These are phyloP conservation scores for Stylophora pistillata DNA, from an alignment of 64 coral and sea anemone species.

Conservation along the genomic window DNA sequence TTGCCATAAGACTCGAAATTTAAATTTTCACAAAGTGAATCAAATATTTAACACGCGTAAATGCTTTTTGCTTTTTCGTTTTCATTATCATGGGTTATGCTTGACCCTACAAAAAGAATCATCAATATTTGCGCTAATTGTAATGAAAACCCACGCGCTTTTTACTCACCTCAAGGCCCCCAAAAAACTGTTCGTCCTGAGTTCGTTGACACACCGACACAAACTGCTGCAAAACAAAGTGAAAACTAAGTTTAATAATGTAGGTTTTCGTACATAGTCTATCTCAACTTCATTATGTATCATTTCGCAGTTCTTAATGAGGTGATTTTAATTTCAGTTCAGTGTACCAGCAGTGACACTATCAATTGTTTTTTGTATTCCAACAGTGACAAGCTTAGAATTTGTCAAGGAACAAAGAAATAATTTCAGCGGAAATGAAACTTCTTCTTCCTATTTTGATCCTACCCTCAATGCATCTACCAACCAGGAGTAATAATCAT, in stretches of 20 bases:
- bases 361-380: background rate
- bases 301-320: background rate
- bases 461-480: background rate
- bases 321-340: background rate
- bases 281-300: background rate
- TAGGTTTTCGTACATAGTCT: background rate
- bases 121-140: too few species aligned
- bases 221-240: too few species aligned
- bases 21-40: too few species aligned
- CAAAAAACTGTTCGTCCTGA: too few species aligned
- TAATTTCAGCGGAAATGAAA: background rate
- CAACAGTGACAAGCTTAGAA: background rate
- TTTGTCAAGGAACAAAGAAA: background rate
- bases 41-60: too few species aligned
- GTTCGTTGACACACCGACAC: too few species aligned
- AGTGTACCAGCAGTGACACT: background rate
- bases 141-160: too few species aligned
- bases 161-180: too few species aligned
- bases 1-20: too few species aligned
- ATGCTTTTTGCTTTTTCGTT: too few species aligned
- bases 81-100: too few species aligned
- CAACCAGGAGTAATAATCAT: background rate
- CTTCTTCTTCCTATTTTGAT: background rate
- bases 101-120: too few species aligned
- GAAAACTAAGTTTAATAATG: background rate